phyloP scores from a whole-genome alignment of 1,140 invertebrate genomes.

The Calephelis nemesis region DNA sequence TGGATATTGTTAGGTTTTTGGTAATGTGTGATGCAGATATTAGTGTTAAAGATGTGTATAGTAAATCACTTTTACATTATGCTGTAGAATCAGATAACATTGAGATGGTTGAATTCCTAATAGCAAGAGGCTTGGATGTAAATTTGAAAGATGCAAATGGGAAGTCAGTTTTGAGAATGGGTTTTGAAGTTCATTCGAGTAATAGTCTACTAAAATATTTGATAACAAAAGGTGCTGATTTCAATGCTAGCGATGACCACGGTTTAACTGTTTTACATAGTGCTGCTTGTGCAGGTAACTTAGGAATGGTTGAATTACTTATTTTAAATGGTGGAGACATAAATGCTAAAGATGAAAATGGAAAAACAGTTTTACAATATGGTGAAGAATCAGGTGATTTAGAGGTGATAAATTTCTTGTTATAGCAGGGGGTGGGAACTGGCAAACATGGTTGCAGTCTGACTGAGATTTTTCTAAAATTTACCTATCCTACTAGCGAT shows the following conservation, averaged over 20 bases:
- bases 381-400: conserved; percentile 1
- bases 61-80: neutral
- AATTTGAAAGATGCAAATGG: neutral
- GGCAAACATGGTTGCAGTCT: no score
- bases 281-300: conserved; percentile 1
- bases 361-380: neutral
- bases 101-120: neutral
- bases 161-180: neutral
- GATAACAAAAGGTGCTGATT: conserved; percentile 11
- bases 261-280: conserved; percentile 3
- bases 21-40: neutral
- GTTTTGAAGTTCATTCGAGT: no score
- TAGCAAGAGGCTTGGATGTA: neutral
- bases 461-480: no score
- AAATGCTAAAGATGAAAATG: conserved; percentile 7
- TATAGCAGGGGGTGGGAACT: neutral
- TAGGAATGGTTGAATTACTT: conserved; percentile 16
- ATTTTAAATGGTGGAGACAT: conserved; percentile 4
- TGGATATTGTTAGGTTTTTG: conserved; percentile 2
- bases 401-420: neutral
- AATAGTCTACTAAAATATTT: neutral
- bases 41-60: neutral
- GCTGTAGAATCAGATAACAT: neutral
- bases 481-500: no score
- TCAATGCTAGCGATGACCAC: neutral